Conservation (phyloP, 2,113 vertebrate genomes). For the Rhinolophus sinicus region DNA sequence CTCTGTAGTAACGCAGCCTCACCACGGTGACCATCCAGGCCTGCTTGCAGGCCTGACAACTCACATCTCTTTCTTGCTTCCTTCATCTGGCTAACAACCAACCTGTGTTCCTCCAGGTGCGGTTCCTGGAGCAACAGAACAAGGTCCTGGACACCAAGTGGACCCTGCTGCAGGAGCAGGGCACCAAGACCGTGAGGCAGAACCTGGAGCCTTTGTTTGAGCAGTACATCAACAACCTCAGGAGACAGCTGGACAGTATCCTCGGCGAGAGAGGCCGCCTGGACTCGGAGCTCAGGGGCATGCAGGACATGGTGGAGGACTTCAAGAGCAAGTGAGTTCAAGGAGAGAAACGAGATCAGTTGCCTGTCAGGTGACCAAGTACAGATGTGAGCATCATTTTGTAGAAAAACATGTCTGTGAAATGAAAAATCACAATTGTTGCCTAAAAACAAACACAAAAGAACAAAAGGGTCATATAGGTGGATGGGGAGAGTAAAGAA, state of each 20-base stretch:
- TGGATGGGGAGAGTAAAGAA: not conserved
- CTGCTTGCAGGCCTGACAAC: not conserved
- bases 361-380: not conserved
- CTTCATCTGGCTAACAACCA: not conserved
- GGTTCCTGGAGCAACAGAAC: conserved; percentile 86
- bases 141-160: conserved; percentile 87
- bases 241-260: conserved; percentile 78
- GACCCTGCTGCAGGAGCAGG: conserved; percentile 85
- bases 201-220: conserved; percentile 82
- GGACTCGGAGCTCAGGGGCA: conserved; percentile 74
- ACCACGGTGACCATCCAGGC: not conserved
- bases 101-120: conserved; percentile 76
- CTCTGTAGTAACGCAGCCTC: not conserved
- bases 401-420: not conserved
- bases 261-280: conserved; percentile 75
- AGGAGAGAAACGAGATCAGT: no score
- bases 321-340: conserved; percentile 83
- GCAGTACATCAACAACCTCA: conserved; percentile 84
- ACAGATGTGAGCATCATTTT: not conserved
- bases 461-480: fast-evolving
- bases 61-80: not conserved
- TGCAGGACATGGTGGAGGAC: conserved; percentile 82
- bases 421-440: not conserved
- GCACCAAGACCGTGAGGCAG: conserved; percentile 72
- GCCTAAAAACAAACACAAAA: not conserved